phyloP scores from a whole-genome alignment of 1,140 invertebrate species.

The Drosophila arizonae region DNA sequence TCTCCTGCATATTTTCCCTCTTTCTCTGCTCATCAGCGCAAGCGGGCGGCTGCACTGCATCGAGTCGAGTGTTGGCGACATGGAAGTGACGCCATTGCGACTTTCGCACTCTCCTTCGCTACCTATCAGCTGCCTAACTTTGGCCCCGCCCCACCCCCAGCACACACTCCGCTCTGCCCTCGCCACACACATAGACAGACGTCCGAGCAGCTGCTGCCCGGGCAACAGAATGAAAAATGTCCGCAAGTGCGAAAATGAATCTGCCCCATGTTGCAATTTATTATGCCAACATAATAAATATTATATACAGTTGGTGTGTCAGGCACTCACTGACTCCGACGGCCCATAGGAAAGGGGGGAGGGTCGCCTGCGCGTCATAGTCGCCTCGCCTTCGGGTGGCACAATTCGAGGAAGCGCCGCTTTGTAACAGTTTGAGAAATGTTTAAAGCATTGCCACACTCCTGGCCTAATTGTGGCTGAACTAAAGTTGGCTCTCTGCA shows the following conservation, averaged over 20 bases:
- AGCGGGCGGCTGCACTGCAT: slow-evolving; percentile 17
- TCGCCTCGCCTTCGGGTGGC: slow-evolving; percentile 33
- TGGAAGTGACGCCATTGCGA: slow-evolving; percentile 60
- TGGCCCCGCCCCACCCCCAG: not conserved
- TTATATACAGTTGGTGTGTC: slow-evolving; percentile 76
- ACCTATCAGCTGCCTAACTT: slow-evolving; percentile 42
- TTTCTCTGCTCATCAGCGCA: slow-evolving; percentile 36
- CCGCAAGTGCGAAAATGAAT: slow-evolving; percentile 80
- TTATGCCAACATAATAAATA: slow-evolving; percentile 81
- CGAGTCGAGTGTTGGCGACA: slow-evolving; percentile 36
- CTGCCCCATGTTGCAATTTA: slow-evolving; percentile 80
- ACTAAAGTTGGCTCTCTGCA: not conserved
- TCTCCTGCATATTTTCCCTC: slow-evolving; percentile 28
- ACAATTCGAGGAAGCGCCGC: slow-evolving; percentile 23
- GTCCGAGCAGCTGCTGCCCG: slow-evolving; percentile 62
- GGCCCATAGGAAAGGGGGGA: slow-evolving; percentile 24
- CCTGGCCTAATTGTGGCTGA: slow-evolving; percentile 57
- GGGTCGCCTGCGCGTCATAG: not conserved
- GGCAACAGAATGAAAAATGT: slow-evolving; percentile 75
- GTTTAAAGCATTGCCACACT: slow-evolving; percentile 17
- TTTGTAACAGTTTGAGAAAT: slow-evolving; percentile 68
- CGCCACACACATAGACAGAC: slow-evolving; percentile 22
- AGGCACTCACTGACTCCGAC: slow-evolving; percentile 6
- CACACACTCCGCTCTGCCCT: not conserved
- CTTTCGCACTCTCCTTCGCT: slow-evolving; percentile 31